These are phyloP conservation scores for Cetoscarus ocellatus DNA, from an alignment of 2,797 vertebrate genomes.

Conservation along the genomic window DNA sequence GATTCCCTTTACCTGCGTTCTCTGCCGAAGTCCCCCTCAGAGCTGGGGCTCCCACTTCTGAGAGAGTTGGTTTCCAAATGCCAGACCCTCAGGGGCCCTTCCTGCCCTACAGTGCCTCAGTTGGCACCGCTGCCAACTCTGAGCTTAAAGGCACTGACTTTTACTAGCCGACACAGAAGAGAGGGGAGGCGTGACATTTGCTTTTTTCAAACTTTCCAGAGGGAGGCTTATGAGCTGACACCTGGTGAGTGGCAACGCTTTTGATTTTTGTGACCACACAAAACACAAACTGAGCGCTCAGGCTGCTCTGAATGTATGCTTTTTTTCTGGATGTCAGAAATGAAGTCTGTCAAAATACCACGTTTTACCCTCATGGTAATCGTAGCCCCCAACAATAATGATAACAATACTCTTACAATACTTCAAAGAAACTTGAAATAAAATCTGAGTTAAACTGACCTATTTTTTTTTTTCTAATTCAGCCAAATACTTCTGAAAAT, in stretches of 20 bases:
- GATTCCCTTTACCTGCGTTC: conserved; percentile 46
- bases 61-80: conserved; percentile 76
- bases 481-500: too few species aligned
- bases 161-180: conserved; percentile 64
- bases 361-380: too few species aligned
- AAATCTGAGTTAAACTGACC: too few species aligned
- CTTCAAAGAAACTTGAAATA: too few species aligned
- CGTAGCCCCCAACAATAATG: too few species aligned
- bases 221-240: conserved; percentile 30
- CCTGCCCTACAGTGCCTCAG: conserved; percentile 76
- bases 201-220: conserved; percentile 33
- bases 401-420: too few species aligned
- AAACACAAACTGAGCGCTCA: not conserved
- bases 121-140: conserved; percentile 68
- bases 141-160: conserved; percentile 77
- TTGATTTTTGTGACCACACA: not conserved
- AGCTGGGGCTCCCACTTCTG: conserved; percentile 49
- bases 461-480: too few species aligned
- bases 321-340: too few species aligned
- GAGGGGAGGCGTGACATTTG: conserved; percentile 76
- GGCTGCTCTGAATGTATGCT: too few species aligned
- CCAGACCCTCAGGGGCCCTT: conserved; percentile 73
- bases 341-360: too few species aligned
- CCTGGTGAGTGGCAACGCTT: conserved; percentile 29
- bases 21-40: conserved; percentile 43